Evolutionary conservation across 2,888 invertebrate species (phyloP).

Genomic region (Tipula vernalis): DNA sequence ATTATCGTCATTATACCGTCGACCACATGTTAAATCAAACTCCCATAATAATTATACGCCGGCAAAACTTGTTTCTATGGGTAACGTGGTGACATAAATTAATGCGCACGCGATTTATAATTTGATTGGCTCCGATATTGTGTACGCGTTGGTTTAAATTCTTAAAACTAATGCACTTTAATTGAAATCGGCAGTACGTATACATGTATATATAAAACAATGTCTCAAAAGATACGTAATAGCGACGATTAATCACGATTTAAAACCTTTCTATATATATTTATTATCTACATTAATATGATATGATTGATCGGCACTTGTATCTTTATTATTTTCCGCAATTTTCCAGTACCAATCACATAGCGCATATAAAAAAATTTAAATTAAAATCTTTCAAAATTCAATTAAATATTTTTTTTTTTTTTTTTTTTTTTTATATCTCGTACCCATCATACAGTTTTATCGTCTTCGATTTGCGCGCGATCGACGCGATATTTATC

Average conservation of each 20-base stretch:
- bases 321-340: neutral
- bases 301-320: neutral
- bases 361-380: neutral
- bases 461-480: neutral
- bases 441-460: neutral
- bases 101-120: neutral
- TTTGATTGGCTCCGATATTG: neutral
- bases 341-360: neutral
- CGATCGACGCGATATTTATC: neutral
- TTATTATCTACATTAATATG: neutral
- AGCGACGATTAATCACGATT: neutral
- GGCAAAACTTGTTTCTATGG: neutral
- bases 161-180: neutral
- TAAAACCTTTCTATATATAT: neutral
- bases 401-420: neutral
- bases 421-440: neutral
- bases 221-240: too few species aligned
- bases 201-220: too few species aligned
- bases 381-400: conserved; percentile 4
- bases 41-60: neutral
- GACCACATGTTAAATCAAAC: neutral
- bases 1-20: neutral
- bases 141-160: neutral
- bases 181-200: neutral
- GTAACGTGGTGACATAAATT: neutral